These are phyloP conservation scores for Triplophysa tibetana DNA, from an alignment of 2,113 vertebrate genomes.

Conservation along the genomic window DNA sequence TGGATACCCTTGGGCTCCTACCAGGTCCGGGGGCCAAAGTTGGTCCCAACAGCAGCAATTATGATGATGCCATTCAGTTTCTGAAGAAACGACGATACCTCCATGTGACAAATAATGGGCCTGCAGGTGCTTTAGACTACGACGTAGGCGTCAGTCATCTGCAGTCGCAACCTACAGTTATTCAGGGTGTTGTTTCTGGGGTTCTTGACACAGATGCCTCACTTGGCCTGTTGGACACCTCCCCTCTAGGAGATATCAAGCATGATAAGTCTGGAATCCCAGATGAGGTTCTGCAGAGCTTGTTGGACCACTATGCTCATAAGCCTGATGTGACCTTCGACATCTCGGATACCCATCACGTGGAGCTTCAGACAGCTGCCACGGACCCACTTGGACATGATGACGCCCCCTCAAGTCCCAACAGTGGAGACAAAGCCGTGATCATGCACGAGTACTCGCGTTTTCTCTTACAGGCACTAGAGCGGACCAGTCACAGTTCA, in stretches of 20 bases:
- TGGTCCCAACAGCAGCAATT: slow-evolving; percentile 86
- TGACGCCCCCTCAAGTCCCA: slow-evolving; percentile 77
- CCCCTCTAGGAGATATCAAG: slow-evolving; percentile 83
- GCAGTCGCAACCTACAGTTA: slow-evolving; percentile 86
- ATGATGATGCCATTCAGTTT: slow-evolving; percentile 98
- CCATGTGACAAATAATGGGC: slow-evolving; percentile 75
- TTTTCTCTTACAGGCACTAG: slow-evolving; percentile 97
- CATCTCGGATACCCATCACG: slow-evolving; percentile 84
- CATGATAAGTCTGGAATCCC: slow-evolving; percentile 94
- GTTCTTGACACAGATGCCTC: slow-evolving; percentile 86
- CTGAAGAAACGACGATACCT: slow-evolving; percentile 97
- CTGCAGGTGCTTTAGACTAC: slow-evolving; percentile 73
- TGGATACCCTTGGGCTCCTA: slow-evolving; percentile 84
- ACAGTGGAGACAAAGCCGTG: slow-evolving; percentile 84
- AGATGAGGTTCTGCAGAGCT: slow-evolving; percentile 95
- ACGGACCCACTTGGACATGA: slow-evolving; percentile 75
- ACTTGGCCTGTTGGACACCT: slow-evolving; percentile 83
- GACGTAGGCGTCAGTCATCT: slow-evolving; percentile 84
- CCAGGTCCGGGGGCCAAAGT: slow-evolving; percentile 81
- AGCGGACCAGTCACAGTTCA: slow-evolving; percentile 92
- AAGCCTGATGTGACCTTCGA: slow-evolving; percentile 91
- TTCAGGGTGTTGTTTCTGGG: slow-evolving; percentile 84
- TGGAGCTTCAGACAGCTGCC: slow-evolving; percentile 80
- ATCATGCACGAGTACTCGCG: slow-evolving; percentile 98
- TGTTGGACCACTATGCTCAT: slow-evolving; percentile 93